Percentiles rank a stretch among this genome's conserved stretches.
Evolutionary conservation across 2,113 vertebrate species (phyloP).

Genomic region (Tachycineta bicolor): DNA sequence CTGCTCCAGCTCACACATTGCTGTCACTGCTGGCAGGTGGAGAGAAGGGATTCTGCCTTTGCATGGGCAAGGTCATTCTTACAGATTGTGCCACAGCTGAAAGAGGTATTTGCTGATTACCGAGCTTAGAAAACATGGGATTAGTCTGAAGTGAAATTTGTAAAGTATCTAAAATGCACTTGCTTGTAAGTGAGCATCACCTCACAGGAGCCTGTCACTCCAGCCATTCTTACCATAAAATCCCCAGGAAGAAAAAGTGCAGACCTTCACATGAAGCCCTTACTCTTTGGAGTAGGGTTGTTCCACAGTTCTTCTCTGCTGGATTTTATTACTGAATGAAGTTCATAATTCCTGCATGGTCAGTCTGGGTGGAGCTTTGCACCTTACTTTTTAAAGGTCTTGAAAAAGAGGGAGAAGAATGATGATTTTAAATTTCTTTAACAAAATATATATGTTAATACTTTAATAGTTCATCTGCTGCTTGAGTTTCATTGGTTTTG

Average conservation of each 20-base stretch:
- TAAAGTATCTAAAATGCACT: not conserved
- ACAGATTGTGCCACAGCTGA: not conserved
- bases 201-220: not conserved
- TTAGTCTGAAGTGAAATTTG: not conserved
- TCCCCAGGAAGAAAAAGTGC: not conserved
- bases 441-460: not conserved
- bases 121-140: not conserved
- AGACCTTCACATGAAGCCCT: not conserved
- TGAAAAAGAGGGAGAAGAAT: not conserved
- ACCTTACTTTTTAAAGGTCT: not conserved
- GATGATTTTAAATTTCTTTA: not conserved
- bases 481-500: not conserved
- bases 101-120: not conserved
- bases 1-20: fast-evolving
- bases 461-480: not conserved
- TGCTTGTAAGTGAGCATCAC: not conserved
- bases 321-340: not conserved
- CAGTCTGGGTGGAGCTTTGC: not conserved
- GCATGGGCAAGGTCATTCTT: no score
- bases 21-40: fast-evolving
- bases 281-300: not conserved
- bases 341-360: not conserved
- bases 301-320: not conserved
- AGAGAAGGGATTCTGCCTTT: not conserved
- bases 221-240: not conserved